These are phyloP conservation scores for Mythimna vitellina DNA, from an alignment of 2,888 invertebrate genomes.

Conservation along the genomic window DNA sequence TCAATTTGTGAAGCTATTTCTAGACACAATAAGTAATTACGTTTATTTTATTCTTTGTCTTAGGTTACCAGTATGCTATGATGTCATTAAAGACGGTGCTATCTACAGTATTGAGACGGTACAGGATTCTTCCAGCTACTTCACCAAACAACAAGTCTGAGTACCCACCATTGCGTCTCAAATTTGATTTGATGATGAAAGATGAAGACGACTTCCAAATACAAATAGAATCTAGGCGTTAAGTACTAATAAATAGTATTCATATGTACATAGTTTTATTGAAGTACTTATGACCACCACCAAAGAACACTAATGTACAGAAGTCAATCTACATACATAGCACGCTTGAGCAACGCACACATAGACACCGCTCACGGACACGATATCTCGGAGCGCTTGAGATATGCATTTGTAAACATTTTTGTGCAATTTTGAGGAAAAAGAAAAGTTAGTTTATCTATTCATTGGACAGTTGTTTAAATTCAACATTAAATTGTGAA, in stretches of 20 bases:
- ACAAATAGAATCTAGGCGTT: slow-evolving; percentile 32
- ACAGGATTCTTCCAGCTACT: slow-evolving; percentile 45
- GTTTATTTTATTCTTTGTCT: neutral
- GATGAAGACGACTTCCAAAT: slow-evolving; percentile 38
- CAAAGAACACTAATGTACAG: too few species aligned
- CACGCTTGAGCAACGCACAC: too few species aligned
- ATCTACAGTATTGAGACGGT: slow-evolving; percentile 63
- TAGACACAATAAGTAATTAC: neutral
- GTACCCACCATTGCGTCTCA: slow-evolving; percentile 31
- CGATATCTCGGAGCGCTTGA: too few species aligned
- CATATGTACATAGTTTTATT: neutral
- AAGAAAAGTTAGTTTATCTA: too few species aligned
- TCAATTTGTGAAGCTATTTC: too few species aligned
- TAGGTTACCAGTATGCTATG: slow-evolving; percentile 69
- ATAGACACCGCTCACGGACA: too few species aligned
- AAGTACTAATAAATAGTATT: neutral
- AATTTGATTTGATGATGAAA: slow-evolving; percentile 56
- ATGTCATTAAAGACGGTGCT: slow-evolving; percentile 67
- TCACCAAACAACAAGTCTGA: neutral
- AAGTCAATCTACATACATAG: too few species aligned
- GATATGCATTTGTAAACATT: too few species aligned
- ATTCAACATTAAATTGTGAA: too few species aligned
- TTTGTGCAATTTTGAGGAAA: too few species aligned
- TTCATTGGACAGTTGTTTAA: too few species aligned
- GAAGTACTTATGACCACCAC: too few species aligned